Conservation (phyloP, 2,113 vertebrate genomes). For the Sinosuthora webbiana region DNA sequence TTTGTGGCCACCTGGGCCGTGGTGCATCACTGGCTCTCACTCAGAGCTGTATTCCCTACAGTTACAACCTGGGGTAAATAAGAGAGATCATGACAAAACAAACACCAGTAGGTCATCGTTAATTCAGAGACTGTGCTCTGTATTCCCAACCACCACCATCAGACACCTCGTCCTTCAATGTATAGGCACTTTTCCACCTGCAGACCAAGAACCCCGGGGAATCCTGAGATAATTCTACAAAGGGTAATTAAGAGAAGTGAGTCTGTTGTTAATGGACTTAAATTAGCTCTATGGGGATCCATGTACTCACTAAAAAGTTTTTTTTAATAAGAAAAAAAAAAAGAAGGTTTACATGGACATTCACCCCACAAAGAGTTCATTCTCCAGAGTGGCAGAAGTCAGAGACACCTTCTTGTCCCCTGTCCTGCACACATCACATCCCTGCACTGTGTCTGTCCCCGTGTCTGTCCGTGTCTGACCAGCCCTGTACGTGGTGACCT, state of each 20-base stretch:
- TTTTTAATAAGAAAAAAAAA: background rate
- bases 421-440: background rate
- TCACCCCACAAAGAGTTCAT: background rate
- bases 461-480: background rate
- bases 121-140: background rate
- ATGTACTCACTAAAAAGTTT: background rate
- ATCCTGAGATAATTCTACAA: slow-evolving; percentile 14
- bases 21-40: background rate
- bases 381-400: background rate
- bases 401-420: background rate
- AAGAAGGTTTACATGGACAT: background rate
- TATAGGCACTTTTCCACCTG: background rate
- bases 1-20: background rate
- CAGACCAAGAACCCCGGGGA: background rate
- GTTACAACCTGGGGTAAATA: background rate
- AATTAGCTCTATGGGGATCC: slow-evolving; percentile 26
- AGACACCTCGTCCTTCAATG: background rate
- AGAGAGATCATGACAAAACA: background rate
- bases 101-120: background rate
- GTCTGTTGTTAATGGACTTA: slow-evolving; percentile 29
- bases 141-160: background rate
- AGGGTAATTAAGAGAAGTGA: slow-evolving; percentile 45
- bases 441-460: background rate
- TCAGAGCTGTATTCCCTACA: background rate
- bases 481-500: background rate